Percentiles rank a stretch among this genome's conserved stretches.
phyloP scores from a whole-genome alignment of 2,113 vertebrate genomes.

The Cheirogaleus medius region DNA sequence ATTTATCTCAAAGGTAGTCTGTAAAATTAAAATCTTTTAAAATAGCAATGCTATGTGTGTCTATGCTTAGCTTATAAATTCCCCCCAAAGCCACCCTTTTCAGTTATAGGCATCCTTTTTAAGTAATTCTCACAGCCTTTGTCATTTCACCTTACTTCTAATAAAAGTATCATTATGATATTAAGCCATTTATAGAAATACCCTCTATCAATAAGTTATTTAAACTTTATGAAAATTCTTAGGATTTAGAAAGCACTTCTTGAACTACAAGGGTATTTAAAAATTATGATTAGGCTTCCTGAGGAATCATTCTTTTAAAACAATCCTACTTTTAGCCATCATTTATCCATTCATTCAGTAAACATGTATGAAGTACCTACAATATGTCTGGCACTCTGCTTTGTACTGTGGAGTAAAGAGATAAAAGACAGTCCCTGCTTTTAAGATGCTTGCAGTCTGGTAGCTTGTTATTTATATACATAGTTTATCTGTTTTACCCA shows the following conservation, averaged over 20 bases:
- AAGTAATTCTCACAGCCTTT: slow-evolving; percentile 16
- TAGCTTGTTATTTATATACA: slow-evolving; percentile 30
- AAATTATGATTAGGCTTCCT: background rate
- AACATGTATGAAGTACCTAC: slow-evolving; percentile 2
- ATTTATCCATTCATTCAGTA: background rate
- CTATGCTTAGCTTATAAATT: slow-evolving; percentile 27
- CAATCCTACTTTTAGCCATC: background rate
- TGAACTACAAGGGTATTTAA: background rate
- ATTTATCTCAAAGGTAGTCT: slow-evolving; percentile 60
- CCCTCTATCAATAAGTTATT: background rate
- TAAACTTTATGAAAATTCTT: background rate
- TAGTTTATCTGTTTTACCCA: background rate
- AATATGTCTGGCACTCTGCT: background rate
- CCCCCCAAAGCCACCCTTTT: background rate
- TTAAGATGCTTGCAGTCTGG: slow-evolving; percentile 18
- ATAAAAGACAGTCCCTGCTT: slow-evolving; percentile 46
- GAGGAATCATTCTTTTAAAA: slow-evolving; percentile 50
- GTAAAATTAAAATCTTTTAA: slow-evolving; percentile 64
- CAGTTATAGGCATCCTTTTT: background rate
- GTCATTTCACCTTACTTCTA: background rate
- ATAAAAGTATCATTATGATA: slow-evolving; percentile 5
- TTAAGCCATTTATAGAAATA: background rate
- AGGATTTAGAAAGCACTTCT: slow-evolving; percentile 15
- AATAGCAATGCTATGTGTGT: slow-evolving; percentile 38
- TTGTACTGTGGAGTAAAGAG: background rate